phyloP scores from a whole-genome alignment of 2,797 vertebrate genomes.

The Falco berigora region DNA sequence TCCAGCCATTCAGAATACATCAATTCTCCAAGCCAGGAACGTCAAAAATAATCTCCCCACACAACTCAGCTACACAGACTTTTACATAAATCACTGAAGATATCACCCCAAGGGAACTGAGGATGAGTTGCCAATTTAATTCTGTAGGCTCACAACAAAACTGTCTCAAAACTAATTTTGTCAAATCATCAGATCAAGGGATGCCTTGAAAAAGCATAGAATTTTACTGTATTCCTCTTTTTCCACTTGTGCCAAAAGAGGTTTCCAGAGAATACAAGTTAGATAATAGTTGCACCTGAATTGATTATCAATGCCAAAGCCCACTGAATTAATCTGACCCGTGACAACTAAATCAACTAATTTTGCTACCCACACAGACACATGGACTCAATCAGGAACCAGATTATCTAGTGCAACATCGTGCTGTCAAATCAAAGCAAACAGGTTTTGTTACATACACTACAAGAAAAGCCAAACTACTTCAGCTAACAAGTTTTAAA shows the following conservation, averaged over 20 bases:
- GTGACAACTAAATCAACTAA: neutral
- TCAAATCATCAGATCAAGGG: conserved; percentile 11
- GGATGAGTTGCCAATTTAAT: conserved; percentile 26
- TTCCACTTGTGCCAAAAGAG: neutral
- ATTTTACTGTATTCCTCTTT: neutral
- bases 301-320: neutral
- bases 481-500: neutral
- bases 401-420: neutral
- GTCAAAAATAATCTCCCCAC: conserved; percentile 40
- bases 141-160: neutral
- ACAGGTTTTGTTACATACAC: neutral
- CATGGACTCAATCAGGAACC: neutral
- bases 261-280: neutral
- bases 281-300: neutral
- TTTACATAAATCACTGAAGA: conserved; percentile 46
- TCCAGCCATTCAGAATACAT: neutral
- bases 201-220: neutral
- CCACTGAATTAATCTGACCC: neutral
- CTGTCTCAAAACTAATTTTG: conserved; percentile 8
- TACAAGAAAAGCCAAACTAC: neutral
- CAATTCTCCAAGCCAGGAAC: conserved; percentile 18
- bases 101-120: conserved; percentile 1
- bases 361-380: neutral
- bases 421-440: neutral
- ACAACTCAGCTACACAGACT: conserved; percentile 22